Evolutionary conservation across 2,113 vertebrate species (phyloP).

Genomic region (Aleadryas rufinucha): DNA sequence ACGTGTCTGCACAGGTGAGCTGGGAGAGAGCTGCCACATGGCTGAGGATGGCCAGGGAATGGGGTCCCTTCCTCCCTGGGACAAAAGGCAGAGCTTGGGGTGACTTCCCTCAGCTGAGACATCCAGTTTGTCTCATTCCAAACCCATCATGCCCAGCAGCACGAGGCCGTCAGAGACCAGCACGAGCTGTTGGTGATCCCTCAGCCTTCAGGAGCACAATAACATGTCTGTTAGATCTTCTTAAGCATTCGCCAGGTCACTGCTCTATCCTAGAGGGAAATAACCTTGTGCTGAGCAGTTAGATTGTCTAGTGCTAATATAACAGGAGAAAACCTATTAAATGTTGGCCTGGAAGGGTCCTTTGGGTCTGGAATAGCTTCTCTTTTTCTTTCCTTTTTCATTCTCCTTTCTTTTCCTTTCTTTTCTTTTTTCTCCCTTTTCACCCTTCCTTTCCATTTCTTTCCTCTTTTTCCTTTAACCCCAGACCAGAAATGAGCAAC

Average conservation of each 20-base stretch:
- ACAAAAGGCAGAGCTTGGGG: background rate
- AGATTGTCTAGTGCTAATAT: slow-evolving; percentile 20
- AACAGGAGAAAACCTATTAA: slow-evolving; percentile 28
- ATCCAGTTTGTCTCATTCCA: background rate
- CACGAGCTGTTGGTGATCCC: background rate
- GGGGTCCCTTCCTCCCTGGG: background rate
- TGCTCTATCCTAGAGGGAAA: background rate
- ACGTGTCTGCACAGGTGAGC: background rate
- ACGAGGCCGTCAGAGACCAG: slow-evolving; percentile 33
- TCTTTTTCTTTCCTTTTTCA: background rate
- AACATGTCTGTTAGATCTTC: slow-evolving; percentile 47
- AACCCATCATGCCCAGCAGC: background rate
- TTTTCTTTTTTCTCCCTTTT: background rate
- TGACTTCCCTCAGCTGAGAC: background rate
- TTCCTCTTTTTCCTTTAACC: background rate
- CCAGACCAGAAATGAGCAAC: background rate
- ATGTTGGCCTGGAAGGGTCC: background rate
- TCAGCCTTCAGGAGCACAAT: slow-evolving; percentile 54
- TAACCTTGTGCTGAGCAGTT: background rate
- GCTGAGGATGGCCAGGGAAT: background rate
- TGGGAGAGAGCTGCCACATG: background rate
- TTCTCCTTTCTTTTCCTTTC: background rate
- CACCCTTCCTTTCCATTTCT: background rate
- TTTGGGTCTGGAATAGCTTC: background rate
- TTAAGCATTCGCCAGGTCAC: background rate